These are phyloP conservation scores for Eulimnadia texana DNA, from an alignment of 1,140 invertebrate species.

Conservation along the genomic window DNA sequence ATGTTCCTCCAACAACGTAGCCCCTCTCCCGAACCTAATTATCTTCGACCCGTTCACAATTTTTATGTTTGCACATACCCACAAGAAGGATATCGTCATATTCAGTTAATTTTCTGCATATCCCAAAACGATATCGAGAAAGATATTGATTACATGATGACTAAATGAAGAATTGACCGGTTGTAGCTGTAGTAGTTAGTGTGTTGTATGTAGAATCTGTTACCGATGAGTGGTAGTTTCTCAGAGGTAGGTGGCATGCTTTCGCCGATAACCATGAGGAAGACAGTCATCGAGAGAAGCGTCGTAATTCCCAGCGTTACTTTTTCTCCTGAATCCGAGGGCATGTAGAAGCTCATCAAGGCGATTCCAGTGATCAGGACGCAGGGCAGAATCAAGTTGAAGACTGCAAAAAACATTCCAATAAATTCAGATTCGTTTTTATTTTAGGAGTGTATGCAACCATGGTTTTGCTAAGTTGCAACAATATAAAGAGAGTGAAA, in stretches of 20 bases:
- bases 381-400: conserved; percentile 42
- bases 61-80: not conserved
- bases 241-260: conserved; percentile 46
- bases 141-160: too few species aligned
- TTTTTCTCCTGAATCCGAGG: conserved; percentile 38
- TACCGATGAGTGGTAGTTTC: conserved; percentile 41
- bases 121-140: not conserved
- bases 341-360: conserved; percentile 41
- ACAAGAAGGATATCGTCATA: not conserved
- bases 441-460: not conserved
- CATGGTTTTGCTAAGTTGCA: not conserved
- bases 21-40: too few species aligned
- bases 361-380: conserved; percentile 40
- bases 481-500: not conserved
- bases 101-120: not conserved
- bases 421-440: not conserved
- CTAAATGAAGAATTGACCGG: not conserved
- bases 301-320: conserved; percentile 42
- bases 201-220: conserved; percentile 11
- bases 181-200: not conserved
- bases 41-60: not conserved
- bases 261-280: conserved; percentile 46
- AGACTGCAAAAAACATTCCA: conserved; percentile 24
- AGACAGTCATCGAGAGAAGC: conserved; percentile 45
- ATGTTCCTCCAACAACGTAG: too few species aligned